Evolutionary conservation across 2,113 vertebrate species (phyloP).

Genomic region (Cervus canadensis): DNA sequence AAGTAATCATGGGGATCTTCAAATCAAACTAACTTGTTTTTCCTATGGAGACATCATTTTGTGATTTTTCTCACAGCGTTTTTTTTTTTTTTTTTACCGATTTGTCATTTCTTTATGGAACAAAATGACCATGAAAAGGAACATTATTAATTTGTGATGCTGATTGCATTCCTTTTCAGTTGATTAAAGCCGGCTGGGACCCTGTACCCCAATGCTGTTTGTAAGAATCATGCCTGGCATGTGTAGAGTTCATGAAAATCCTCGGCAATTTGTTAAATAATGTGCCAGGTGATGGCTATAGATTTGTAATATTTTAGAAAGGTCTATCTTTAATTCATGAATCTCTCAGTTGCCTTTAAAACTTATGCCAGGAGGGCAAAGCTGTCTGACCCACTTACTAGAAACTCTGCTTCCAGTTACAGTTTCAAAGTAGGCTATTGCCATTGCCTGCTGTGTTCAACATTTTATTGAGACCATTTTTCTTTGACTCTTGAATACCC

Average conservation of each 20-base stretch:
- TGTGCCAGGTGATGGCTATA: slow-evolving; percentile 55
- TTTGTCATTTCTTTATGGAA: slow-evolving; percentile 47
- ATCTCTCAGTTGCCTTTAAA: slow-evolving; percentile 68
- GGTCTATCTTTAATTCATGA: slow-evolving; percentile 74
- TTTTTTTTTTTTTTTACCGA: neutral
- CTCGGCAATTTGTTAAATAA: slow-evolving; percentile 73
- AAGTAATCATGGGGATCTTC: slow-evolving; percentile 39
- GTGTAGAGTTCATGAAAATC: slow-evolving; percentile 68
- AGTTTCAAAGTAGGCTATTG: slow-evolving; percentile 43
- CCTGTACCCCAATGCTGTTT: slow-evolving; percentile 41
- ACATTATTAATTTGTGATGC: slow-evolving; percentile 44
- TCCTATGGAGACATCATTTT: slow-evolving; percentile 3
- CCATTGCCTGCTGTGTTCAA: slow-evolving; percentile 8
- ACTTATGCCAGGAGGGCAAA: slow-evolving; percentile 53
- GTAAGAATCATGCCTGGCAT: slow-evolving; percentile 36
- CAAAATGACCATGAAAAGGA: slow-evolving; percentile 51
- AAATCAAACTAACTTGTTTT: slow-evolving; percentile 39
- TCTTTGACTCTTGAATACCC: slow-evolving; percentile 50
- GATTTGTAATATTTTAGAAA: slow-evolving; percentile 67
- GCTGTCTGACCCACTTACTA: slow-evolving; percentile 56
- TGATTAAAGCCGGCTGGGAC: slow-evolving; percentile 62
- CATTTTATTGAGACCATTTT: slow-evolving; percentile 49
- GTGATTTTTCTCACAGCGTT: slow-evolving; percentile 25
- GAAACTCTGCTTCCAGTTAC: slow-evolving; percentile 52
- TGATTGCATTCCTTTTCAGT: slow-evolving; percentile 68